Base-by-base conservation (phyloP, 1,140 invertebrate species). In the Drosophila littoralis region DNA sequence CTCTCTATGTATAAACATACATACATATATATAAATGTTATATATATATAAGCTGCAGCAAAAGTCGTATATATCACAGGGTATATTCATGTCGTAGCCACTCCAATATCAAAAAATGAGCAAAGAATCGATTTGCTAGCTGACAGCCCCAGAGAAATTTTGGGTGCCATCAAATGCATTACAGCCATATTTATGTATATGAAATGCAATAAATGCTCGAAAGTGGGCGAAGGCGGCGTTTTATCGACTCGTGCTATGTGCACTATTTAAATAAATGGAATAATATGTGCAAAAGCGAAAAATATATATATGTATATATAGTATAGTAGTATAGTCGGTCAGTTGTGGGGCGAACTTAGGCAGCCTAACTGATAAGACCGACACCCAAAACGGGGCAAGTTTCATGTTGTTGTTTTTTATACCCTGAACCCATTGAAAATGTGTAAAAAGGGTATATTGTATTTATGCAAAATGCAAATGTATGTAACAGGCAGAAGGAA, bases 261-360 rank as follows among this genome's bases (percentile, higher is more conserved):
- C 46, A 58, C 79, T 83, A 82, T 78, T 75, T 75, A 57, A 57
- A n/a, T 32, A 54, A 67, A 60, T 69, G 63, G 51, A 57, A 77
- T 28, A 28, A 28, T 28, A 28, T 83, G 72, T 75, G 72, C 65
- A 70, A 71, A 75, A 83, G 22, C 1, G 22, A 75, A 54, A 10
- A 17, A 43, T 42, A 7, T 42, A 42, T 10, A 2, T 43, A 43
- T 42, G 13, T 6, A 13, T 7, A 43, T 43, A 43, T 15, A 43
- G 22, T 43, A 43, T 43, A 43, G n/a, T 43, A 22, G 22, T 22
- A 22, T 22, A 22, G 22, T 22, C 22, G 22, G 1, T 3, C 22
- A 13, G 13, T 45, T 45, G n/a, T 22, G 71, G 35, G 22, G 48
- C 38, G 43, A 50, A 45, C n/a, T n/a, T 35, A 55, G 59, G 67